Conservation (phyloP, 2,113 vertebrate genomes). For the Heterotis niloticus region DNA sequence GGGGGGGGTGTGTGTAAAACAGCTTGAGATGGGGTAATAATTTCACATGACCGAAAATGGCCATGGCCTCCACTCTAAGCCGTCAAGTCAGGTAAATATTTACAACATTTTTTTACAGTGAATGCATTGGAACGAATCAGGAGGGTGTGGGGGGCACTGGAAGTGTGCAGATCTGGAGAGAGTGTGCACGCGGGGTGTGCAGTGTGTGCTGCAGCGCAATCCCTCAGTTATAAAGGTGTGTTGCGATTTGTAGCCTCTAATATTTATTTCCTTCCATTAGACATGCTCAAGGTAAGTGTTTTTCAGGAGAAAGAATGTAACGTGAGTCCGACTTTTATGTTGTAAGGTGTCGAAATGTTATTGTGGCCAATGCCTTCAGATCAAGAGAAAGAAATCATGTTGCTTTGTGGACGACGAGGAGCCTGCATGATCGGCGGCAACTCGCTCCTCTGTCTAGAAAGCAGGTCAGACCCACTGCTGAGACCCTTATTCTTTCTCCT, state of each 20-base stretch:
- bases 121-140: not conserved
- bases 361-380: conserved; percentile 35
- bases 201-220: conserved; percentile 34
- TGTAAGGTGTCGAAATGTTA: conserved; percentile 37
- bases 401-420: too few relatives aligned
- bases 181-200: conserved; percentile 33
- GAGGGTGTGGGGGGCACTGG: conserved; percentile 1
- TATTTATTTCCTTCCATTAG: conserved; percentile 63
- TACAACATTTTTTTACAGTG: conserved; percentile 39
- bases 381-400: not conserved
- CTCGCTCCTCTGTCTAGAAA: too few relatives aligned
- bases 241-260: conserved; percentile 70
- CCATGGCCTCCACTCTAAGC: conserved; percentile 21
- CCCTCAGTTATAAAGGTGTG: conserved; percentile 51
- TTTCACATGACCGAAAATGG: conserved; percentile 44
- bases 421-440: too few relatives aligned
- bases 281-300: conserved; percentile 70
- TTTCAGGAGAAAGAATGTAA: conserved; percentile 53
- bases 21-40: conserved; percentile 22
- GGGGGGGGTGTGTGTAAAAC: conserved; percentile 41
- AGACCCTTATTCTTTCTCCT: too few relatives aligned
- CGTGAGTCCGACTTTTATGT: conserved; percentile 36
- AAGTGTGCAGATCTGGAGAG: conserved; percentile 31
- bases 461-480: too few relatives aligned
- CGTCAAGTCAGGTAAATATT: conserved; percentile 52